A percentile compares a stretch with the other conserved stretches of the same genome.
phyloP scores from a whole-genome alignment of 2,888 invertebrate genomes.

The Epicampocera succincta region DNA sequence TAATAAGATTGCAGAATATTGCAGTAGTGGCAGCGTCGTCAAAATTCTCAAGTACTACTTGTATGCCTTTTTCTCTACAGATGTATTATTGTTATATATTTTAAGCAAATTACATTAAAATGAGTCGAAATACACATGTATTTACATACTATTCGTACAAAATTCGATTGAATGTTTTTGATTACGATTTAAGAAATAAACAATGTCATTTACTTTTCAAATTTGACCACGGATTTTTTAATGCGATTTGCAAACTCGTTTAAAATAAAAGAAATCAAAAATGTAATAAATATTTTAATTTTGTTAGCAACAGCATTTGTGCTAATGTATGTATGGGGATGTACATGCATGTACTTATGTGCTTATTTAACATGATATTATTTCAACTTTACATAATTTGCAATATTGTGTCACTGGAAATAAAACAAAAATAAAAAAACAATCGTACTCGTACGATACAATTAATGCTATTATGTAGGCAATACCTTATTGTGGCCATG shows the following conservation, averaged over 20 bases:
- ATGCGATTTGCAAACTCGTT: slow-evolving; percentile 37
- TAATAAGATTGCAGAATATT: neutral
- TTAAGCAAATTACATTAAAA: slow-evolving; percentile 33
- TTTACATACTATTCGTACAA: neutral
- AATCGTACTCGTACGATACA: too few relatives aligned
- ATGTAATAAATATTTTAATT: slow-evolving; percentile 20
- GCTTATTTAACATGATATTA: too few relatives aligned
- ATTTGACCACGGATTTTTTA: slow-evolving; percentile 33
- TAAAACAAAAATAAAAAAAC: too few relatives aligned
- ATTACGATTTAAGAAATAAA: slow-evolving; percentile 44
- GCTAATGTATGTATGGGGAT: too few relatives aligned
- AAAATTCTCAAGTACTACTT: neutral
- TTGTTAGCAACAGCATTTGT: slow-evolving; percentile 6
- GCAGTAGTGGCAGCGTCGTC: slow-evolving; percentile 26
- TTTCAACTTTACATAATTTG: too few relatives aligned
- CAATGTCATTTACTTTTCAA: slow-evolving; percentile 51
- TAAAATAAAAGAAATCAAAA: slow-evolving; percentile 41
- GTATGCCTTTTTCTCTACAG: slow-evolving; percentile 3
- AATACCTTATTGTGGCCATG: too few relatives aligned
- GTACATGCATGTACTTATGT: too few relatives aligned
- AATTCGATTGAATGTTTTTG: slow-evolving; percentile 8
- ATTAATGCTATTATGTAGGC: too few relatives aligned
- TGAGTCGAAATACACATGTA: slow-evolving; percentile 23
- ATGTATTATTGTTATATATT: too few relatives aligned
- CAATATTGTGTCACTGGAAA: too few relatives aligned